A percentile compares a stretch with the other conserved stretches of the same genome.
Evolutionary conservation across 2,113 vertebrate species (phyloP).

Genomic region (Vanacampus margaritifer): DNA sequence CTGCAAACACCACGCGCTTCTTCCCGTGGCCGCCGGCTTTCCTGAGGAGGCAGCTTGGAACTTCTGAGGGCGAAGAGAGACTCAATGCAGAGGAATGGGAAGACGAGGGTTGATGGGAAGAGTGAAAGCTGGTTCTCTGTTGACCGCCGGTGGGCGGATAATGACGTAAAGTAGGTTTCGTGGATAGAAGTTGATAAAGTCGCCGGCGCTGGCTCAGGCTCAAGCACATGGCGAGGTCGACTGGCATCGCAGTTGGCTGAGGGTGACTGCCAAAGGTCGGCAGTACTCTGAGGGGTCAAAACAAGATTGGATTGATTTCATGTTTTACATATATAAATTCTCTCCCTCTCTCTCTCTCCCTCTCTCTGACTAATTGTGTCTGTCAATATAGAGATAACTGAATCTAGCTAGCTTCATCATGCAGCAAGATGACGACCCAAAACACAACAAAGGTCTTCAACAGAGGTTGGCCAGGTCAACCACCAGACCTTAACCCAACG

Average conservation of each 20-base stretch:
- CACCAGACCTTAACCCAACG: too few species aligned
- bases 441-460: too few species aligned
- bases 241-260: slow-evolving; percentile 40
- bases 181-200: slow-evolving; percentile 42
- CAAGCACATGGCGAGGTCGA: slow-evolving; percentile 62
- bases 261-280: slow-evolving; percentile 30
- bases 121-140: background rate
- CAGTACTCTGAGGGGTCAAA: slow-evolving; percentile 56
- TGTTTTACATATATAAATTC: background rate
- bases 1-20: slow-evolving; percentile 76
- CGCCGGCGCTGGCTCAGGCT: slow-evolving; percentile 54
- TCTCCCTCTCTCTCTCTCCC: too few species aligned
- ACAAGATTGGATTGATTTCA: background rate
- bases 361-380: too few species aligned
- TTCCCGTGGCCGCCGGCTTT: slow-evolving; percentile 54
- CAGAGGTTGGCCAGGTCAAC: too few species aligned
- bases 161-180: slow-evolving; percentile 11
- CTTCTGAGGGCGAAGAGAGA: slow-evolving; percentile 5
- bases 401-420: too few species aligned
- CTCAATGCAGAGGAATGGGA: background rate
- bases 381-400: too few species aligned
- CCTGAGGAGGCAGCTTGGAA: slow-evolving; percentile 39
- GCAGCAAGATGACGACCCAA: too few species aligned
- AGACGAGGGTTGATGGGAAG: slow-evolving; percentile 40
- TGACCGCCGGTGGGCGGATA: background rate